These are phyloP conservation scores for Congeria kusceri DNA, from an alignment of 2,888 invertebrate genomes.

Conservation along the genomic window DNA sequence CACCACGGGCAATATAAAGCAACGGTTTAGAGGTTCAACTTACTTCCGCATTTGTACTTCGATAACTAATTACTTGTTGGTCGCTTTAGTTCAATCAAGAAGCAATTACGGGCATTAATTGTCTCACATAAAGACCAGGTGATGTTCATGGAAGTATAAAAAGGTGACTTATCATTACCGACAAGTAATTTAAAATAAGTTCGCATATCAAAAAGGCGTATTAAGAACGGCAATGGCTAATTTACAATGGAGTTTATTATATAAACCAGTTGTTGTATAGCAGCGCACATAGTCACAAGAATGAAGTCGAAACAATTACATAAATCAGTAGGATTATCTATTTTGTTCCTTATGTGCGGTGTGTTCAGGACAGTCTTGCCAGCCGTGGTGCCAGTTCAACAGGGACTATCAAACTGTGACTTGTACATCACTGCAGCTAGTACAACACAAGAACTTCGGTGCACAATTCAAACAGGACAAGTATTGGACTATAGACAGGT, in stretches of 20 bases:
- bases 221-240: neutral
- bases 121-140: neutral
- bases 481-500: constrained; percentile 49
- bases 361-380: neutral
- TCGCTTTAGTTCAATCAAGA: neutral
- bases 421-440: neutral
- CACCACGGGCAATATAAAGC: no score
- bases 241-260: neutral
- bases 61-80: neutral
- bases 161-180: neutral
- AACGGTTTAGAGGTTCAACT: no score
- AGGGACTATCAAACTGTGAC: constrained; percentile 32
- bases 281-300: no score
- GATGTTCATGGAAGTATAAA: neutral
- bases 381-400: neutral
- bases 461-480: constrained; percentile 40
- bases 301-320: no score
- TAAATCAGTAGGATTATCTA: no score
- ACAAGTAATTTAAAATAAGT: neutral
- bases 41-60: neutral
- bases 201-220: neutral
- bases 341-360: neutral
- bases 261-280: no score
- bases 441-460: constrained; percentile 13
- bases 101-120: neutral